Base-by-base conservation (phyloP, 2,888 invertebrate species). In the Polyommatus iphigenia region DNA sequence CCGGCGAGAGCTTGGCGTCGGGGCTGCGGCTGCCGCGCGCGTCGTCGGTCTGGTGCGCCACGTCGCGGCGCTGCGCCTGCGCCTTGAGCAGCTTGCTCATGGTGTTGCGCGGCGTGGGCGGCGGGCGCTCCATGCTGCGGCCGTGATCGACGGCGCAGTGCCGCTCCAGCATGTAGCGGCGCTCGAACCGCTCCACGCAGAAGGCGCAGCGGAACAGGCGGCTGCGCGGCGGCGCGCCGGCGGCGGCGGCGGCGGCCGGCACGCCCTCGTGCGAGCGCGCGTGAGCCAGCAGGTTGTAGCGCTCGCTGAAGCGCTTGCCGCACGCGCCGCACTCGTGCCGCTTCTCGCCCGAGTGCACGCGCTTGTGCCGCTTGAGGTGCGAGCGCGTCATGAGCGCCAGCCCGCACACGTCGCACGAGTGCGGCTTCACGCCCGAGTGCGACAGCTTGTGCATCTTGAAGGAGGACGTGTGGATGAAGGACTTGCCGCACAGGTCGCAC, bases 361-460 rank as follows among this genome's bases (percentile, higher is more conserved):
- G 94, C 94, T 95, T 94, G 89, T 96, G 96, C 2, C 96, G 93
- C 89, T 95, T 95, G 83, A 96, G 92, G 86, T 96, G 96, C 79
- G 96, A 96, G 81, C 95, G 95, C 81, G 96, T 96, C 88, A 96
- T 93, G 75, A 96, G 93, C 80, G 95, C 94, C 77, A 95, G 89
- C 29, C 95, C 95, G 88, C 96, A 96, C 82, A 94, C 89, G 83
- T 91, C 90, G 86, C 96, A 96, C 81, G 95, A 89, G 90, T 95
- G 95, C 79, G 95, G 93, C 88, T 95, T 95, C 81, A 95, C 87
- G 80, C 95, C 96, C 71, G 95, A 93, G 89, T 96, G 96, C 50
- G 95, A 95, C 85, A 96, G 87, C 86, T 95, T 95, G 89, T 96
- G 96, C 94, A 96, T 95, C 87, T 95, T 95, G 90, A 96, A 96